Percentiles rank a stretch among this genome's conserved stretches.
These are phyloP conservation scores for Panorpa germanica DNA, from an alignment of 2,888 invertebrate species.

Conservation along the genomic window DNA sequence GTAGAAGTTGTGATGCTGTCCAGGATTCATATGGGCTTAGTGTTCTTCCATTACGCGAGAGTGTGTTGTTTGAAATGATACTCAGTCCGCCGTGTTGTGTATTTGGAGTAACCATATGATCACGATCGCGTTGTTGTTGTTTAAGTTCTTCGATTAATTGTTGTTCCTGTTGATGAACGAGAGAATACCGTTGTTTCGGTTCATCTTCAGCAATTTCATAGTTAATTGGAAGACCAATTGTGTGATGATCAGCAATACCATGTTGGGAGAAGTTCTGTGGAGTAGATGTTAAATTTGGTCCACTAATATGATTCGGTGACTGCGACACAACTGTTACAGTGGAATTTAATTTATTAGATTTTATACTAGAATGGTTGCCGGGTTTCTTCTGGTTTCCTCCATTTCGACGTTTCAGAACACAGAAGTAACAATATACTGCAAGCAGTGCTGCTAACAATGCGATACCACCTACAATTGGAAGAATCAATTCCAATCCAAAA, in stretches of 20 bases:
- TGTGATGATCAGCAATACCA: slow-evolving; percentile 23
- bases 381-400: slow-evolving; percentile 17
- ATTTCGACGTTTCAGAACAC: slow-evolving; percentile 24
- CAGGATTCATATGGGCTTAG: slow-evolving; percentile 35
- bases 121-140: slow-evolving; percentile 21
- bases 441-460: slow-evolving; percentile 24
- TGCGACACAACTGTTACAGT: slow-evolving; percentile 27
- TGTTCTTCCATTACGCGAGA: slow-evolving; percentile 23
- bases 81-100: slow-evolving; percentile 17
- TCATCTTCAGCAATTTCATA: slow-evolving; percentile 26
- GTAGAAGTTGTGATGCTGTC: slow-evolving; percentile 36
- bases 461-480: slow-evolving; percentile 27
- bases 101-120: slow-evolving; percentile 16
- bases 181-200: slow-evolving; percentile 26
- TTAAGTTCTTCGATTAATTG: slow-evolving; percentile 25
- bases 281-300: too few relatives aligned
- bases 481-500: slow-evolving; percentile 25
- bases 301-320: slow-evolving; percentile 16
- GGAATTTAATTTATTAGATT: slow-evolving; percentile 21
- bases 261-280: slow-evolving; percentile 15
- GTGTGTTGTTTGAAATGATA: slow-evolving; percentile 21
- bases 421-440: slow-evolving; percentile 28
- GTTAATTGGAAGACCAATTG: slow-evolving; percentile 25
- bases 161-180: slow-evolving; percentile 27
- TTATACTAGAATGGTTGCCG: slow-evolving; percentile 17